A percentile compares a stretch with the other conserved stretches of the same genome.
These are phyloP conservation scores for Prunella strophiata DNA, from an alignment of 2,797 vertebrate species.

Conservation along the genomic window DNA sequence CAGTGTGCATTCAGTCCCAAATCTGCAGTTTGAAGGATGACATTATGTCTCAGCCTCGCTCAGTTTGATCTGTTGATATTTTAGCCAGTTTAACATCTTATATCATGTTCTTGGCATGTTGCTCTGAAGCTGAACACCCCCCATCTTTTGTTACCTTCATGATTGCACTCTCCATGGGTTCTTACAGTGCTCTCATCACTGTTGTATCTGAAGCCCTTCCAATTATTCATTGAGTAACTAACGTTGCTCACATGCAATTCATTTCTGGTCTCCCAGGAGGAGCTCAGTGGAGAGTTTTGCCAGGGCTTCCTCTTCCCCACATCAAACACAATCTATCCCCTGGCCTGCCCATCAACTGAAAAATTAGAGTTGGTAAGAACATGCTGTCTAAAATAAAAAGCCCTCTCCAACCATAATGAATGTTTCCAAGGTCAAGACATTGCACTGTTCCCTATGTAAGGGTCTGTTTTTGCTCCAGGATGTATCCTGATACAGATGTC, in stretches of 20 bases:
- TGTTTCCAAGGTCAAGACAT: conserved; percentile 31
- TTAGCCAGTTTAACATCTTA: conserved; percentile 33
- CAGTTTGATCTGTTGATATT: conserved; percentile 31
- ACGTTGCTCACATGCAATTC: conserved; percentile 14
- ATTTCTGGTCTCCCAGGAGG: conserved; percentile 33
- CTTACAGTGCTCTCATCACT: conserved; percentile 43
- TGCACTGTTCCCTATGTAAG: neutral
- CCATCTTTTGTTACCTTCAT: conserved; percentile 33
- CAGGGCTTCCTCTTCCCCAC: conserved; percentile 17
- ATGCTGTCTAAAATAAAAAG: conserved; percentile 23
- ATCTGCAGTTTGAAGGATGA: conserved; percentile 34
- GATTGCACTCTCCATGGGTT: conserved; percentile 48
- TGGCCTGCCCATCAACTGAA: conserved; percentile 13
- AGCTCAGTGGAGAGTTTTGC: conserved; percentile 12
- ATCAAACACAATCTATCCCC: conserved; percentile 34
- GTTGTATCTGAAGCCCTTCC: conserved; percentile 32
- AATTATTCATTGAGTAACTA: conserved; percentile 27
- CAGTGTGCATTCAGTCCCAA: conserved; percentile 22
- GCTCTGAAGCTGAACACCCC: neutral
- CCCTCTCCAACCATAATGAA: neutral
- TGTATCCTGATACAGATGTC: conserved; percentile 54
- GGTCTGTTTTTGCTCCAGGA: neutral
- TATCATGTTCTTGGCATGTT: conserved; percentile 35
- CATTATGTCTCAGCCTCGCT: neutral
- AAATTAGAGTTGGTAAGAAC: conserved; percentile 19